These are phyloP conservation scores for Excalfactoria chinensis DNA, from an alignment of 2,113 vertebrate species.

Conservation along the genomic window DNA sequence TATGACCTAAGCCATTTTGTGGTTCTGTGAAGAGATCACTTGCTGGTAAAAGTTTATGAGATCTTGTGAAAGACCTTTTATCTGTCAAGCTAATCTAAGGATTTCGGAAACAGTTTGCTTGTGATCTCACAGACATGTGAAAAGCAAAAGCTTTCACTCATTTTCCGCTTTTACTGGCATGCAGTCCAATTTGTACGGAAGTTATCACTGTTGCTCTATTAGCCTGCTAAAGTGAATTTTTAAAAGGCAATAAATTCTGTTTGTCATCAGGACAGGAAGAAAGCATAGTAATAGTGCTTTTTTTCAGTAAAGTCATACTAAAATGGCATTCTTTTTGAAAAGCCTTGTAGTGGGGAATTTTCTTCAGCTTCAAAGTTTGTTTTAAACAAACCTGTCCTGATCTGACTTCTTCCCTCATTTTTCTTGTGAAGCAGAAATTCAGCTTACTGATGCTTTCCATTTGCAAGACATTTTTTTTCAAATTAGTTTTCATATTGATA, in stretches of 20 bases:
- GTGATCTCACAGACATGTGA: neutral
- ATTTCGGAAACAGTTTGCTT: conserved; percentile 18
- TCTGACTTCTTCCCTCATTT: too few relatives aligned
- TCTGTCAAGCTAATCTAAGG: conserved; percentile 31
- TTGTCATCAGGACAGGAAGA: neutral
- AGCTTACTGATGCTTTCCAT: too few relatives aligned
- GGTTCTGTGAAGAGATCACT: conserved; percentile 15
- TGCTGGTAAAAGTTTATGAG: conserved; percentile 37
- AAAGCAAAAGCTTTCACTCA: neutral
- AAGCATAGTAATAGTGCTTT: neutral
- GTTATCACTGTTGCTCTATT: neutral
- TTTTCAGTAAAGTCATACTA: neutral
- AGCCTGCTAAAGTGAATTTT: neutral
- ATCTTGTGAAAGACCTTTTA: conserved; percentile 47
- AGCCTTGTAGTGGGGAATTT: neutral
- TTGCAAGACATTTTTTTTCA: too few relatives aligned
- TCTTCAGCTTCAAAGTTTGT: neutral
- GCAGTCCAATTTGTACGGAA: neutral
- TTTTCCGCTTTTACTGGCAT: conserved; percentile 10
- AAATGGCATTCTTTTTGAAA: neutral
- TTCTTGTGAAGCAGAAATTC: too few relatives aligned
- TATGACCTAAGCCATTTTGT: neutral
- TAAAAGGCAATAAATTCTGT: neutral
- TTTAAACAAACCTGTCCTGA: too few relatives aligned
- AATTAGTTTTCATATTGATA: too few relatives aligned